Conservation (phyloP, 2,797 vertebrate genomes). For the Myripristis murdjan region DNA sequence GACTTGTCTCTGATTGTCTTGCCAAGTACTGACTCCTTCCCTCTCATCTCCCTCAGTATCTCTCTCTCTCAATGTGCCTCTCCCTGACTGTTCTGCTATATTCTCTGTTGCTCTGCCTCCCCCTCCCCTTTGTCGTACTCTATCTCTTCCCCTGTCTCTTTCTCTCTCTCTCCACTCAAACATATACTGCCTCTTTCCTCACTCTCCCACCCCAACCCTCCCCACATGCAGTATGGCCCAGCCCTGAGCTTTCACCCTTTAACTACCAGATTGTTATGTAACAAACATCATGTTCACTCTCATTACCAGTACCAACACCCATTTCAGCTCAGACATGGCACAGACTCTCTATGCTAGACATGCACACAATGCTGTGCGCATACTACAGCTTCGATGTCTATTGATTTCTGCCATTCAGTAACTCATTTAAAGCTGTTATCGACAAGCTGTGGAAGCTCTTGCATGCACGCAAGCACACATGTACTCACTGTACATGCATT, state of each 20-base stretch:
- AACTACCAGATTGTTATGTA: slow-evolving; percentile 74
- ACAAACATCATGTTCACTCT: slow-evolving; percentile 59
- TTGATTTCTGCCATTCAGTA: slow-evolving; percentile 9
- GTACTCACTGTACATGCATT: slow-evolving; percentile 18
- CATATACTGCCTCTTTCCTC: slow-evolving; percentile 15
- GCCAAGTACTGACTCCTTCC: slow-evolving; percentile 50
- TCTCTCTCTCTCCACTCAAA: slow-evolving; percentile 34
- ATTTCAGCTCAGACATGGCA: slow-evolving; percentile 19
- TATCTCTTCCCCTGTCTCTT: slow-evolving; percentile 27
- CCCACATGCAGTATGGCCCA: slow-evolving; percentile 58
- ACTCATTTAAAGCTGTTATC: slow-evolving; percentile 4
- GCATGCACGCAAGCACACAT: slow-evolving; percentile 1
- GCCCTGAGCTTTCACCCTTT: slow-evolving; percentile 74
- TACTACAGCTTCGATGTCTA: slow-evolving; percentile 1
- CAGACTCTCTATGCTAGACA: slow-evolving; percentile 9
- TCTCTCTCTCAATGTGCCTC: background rate
- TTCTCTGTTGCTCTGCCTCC: slow-evolving; percentile 43
- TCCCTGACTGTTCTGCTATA: slow-evolving; percentile 32
- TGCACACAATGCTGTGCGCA: background rate
- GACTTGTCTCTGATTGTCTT: slow-evolving; percentile 66
- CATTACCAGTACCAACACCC: slow-evolving; percentile 43
- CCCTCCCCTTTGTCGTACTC: slow-evolving; percentile 28
- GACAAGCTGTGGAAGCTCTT: slow-evolving; percentile 2
- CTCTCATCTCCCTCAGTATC: slow-evolving; percentile 41
- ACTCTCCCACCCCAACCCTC: slow-evolving; percentile 20